Evolutionary conservation across 2,113 vertebrate species (phyloP).

Genomic region (Trematocara marginatum): DNA sequence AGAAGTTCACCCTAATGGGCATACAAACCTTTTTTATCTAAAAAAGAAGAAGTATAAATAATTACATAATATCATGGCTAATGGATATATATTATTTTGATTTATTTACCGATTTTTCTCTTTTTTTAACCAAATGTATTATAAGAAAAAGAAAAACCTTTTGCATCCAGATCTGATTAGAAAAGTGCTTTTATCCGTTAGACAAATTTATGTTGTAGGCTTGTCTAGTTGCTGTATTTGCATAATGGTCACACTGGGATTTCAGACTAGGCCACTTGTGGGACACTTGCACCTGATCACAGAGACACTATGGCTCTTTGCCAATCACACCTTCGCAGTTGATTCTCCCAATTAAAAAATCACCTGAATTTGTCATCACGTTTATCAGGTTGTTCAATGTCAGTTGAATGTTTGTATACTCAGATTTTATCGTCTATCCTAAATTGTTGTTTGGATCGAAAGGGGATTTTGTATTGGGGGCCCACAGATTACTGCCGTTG

Average conservation of each 20-base stretch:
- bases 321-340: slow-evolving; percentile 63
- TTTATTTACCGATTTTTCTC: not conserved
- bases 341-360: slow-evolving; percentile 60
- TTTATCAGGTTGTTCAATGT: slow-evolving; percentile 29
- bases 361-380: slow-evolving; percentile 43
- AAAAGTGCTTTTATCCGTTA: slow-evolving; percentile 54
- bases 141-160: not conserved
- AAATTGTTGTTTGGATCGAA: slow-evolving; percentile 66
- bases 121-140: not conserved
- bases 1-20: not conserved
- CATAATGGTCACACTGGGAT: slow-evolving; percentile 74
- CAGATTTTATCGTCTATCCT: slow-evolving; percentile 40
- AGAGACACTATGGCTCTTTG: slow-evolving; percentile 62
- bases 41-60: not conserved
- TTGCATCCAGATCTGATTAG: slow-evolving; percentile 31
- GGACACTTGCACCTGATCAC: slow-evolving; percentile 78
- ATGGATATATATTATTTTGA: not conserved
- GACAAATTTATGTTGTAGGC: slow-evolving; percentile 59
- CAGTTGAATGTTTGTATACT: not conserved
- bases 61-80: not conserved
- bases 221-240: slow-evolving; percentile 59
- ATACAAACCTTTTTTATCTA: not conserved
- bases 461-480: slow-evolving; percentile 66
- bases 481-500: slow-evolving; percentile 75
- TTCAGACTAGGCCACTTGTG: slow-evolving; percentile 76